Base-by-base conservation (phyloP, 2,888 invertebrate species). In the Oscheius sp. region DNA sequence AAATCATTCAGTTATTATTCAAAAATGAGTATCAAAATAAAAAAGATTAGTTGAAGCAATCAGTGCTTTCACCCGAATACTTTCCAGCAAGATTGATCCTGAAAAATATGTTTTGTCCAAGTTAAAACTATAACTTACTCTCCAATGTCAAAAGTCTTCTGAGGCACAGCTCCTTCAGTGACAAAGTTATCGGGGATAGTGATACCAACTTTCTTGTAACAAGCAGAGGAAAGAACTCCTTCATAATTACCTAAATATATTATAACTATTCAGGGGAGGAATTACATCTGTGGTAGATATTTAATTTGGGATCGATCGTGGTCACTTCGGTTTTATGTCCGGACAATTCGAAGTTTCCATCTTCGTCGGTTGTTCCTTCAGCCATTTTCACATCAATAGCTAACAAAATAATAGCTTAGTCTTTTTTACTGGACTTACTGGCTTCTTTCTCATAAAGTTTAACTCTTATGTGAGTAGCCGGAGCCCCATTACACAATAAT, bases 121-220 rank as follows among this genome's bases (percentile, higher is more conserved):
- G n/a, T n/a, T n/a, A n/a, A n/a, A n/a, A n/a, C n/a, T n/a, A n/a
- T n/a, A n/a, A n/a, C n/a, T n/a, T n/a, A n/a, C n/a, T 71, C 67
- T 54, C 83, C 83, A 12, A 78, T 72, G 54, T 83, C 80, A 67
- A 83, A 83, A 1, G 75, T 77, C 66, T 81, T 82, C 20, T 78
- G 59, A 9, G 83, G 80, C 32, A 61, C 64, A 36, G 67, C 69
- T 50, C 83, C 76, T 33, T 74, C 76, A n/a, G 74, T 75, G 44
- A 83, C 73, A 56, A 71, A 83, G 51, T 74, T 75, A 49, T 81
- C 81, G 17, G 83, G 83, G 20, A 83, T 71, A 14, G 77, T 74
- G 38, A 59, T 59, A 4, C 47, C 45, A 22, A 62, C 49, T 20
- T 62, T 62, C 47, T 49, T 45, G 47, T 47, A 62, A 33, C 62